These are phyloP conservation scores for Mechanitis mazaeus DNA, from an alignment of 2,888 invertebrate species.

Conservation along the genomic window DNA sequence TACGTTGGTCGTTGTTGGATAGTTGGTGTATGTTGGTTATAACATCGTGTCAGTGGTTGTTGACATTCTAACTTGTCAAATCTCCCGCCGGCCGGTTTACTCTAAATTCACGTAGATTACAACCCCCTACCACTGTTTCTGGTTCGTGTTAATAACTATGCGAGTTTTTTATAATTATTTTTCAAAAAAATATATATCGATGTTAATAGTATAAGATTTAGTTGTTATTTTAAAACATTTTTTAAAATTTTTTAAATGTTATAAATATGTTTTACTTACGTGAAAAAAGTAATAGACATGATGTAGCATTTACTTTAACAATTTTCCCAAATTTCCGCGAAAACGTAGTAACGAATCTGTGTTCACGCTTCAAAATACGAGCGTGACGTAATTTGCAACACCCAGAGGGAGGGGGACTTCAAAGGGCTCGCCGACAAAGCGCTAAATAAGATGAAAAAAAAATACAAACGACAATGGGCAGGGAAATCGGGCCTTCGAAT, in stretches of 20 bases:
- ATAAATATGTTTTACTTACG: neutral
- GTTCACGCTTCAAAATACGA: conserved; percentile 62
- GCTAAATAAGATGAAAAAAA: conserved; percentile 75
- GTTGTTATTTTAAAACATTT: neutral
- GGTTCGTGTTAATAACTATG: conserved; percentile 1
- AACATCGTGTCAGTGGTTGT: conserved; percentile 34
- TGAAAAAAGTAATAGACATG: neutral
- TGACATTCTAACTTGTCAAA: conserved; percentile 44
- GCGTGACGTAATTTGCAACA: conserved; percentile 73
- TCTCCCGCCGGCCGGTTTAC: conserved; percentile 30
- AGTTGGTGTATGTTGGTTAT: conserved; percentile 4
- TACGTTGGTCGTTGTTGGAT: neutral
- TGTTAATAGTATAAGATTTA: too few species aligned
- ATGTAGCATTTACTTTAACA: conserved; percentile 5
- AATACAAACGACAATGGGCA: conserved; percentile 69
- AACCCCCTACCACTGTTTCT: conserved; percentile 26
- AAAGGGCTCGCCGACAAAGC: conserved; percentile 74
- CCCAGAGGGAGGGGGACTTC: conserved; percentile 60
- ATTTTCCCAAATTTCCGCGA: conserved; percentile 13
- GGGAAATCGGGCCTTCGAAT: conserved; percentile 67
- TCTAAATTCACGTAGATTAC: conserved; percentile 38
- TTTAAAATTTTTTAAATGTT: neutral
- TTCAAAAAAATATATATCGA: neutral
- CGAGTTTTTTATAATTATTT: conserved; percentile 1
- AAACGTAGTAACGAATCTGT: conserved; percentile 51